phyloP scores from a whole-genome alignment of 2,888 invertebrate genomes.

The Lomographa bimaculata region DNA sequence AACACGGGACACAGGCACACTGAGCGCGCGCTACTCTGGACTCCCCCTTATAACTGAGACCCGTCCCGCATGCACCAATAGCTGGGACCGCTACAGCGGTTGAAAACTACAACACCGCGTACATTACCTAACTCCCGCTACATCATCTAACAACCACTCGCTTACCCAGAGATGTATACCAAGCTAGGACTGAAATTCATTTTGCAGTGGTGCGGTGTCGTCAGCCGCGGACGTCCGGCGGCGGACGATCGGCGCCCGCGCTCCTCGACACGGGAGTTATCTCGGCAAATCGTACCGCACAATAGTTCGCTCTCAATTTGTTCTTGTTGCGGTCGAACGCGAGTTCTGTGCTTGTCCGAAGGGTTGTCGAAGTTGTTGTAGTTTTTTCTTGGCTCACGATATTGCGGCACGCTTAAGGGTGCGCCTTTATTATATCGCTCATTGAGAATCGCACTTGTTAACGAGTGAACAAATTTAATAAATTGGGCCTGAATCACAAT shows the following conservation, averaged over 20 bases:
- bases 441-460: slow-evolving; percentile 51
- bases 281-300: slow-evolving; percentile 79
- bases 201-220: slow-evolving; percentile 35
- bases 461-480: slow-evolving; percentile 48
- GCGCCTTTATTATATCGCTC: slow-evolving; percentile 56
- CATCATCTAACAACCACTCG: slow-evolving; percentile 11
- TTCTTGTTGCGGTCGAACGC: slow-evolving; percentile 79
- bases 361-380: slow-evolving; percentile 63
- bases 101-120: slow-evolving; percentile 40
- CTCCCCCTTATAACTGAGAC: slow-evolving; percentile 79
- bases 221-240: slow-evolving; percentile 60
- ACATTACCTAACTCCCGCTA: slow-evolving; percentile 49
- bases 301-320: slow-evolving; percentile 81
- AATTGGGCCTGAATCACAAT: slow-evolving; percentile 8
- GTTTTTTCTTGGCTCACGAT: slow-evolving; percentile 67
- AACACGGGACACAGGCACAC: slow-evolving; percentile 81
- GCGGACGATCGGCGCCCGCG: slow-evolving; percentile 62
- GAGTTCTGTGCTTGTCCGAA: slow-evolving; percentile 77
- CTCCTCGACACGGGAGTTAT: slow-evolving; percentile 74
- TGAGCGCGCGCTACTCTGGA: slow-evolving; percentile 79
- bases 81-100: slow-evolving; percentile 52
- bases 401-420: slow-evolving; percentile 53
- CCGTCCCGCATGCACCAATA: slow-evolving; percentile 74
- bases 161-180: slow-evolving; percentile 24
- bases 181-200: slow-evolving; percentile 23